Percentiles rank a stretch among this genome's conserved stretches.
These are phyloP conservation scores for Drosophila fuyamai DNA, from an alignment of 1,140 invertebrate genomes.

Conservation along the genomic window DNA sequence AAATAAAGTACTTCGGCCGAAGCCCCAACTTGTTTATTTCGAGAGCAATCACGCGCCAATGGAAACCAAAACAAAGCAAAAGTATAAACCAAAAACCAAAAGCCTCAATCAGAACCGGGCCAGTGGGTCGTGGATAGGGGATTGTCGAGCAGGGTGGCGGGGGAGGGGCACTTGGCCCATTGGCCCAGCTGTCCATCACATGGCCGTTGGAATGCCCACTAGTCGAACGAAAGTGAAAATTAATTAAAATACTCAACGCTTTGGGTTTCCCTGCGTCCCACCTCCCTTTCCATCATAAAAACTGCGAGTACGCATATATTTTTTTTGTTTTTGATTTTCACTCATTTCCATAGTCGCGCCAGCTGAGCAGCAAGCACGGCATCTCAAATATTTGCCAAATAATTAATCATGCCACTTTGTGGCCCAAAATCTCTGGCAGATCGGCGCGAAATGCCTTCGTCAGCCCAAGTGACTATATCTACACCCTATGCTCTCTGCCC, in stretches of 20 bases:
- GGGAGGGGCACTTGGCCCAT: slow-evolving; percentile 3
- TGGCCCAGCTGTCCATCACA: slow-evolving; percentile 41
- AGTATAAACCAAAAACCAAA: slow-evolving; percentile 29
- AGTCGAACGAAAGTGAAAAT: slow-evolving; percentile 60
- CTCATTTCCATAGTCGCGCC: slow-evolving; percentile 36
- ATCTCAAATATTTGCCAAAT: slow-evolving; percentile 75
- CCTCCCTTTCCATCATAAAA: neutral
- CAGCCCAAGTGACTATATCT: neutral
- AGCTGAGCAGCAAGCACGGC: slow-evolving; percentile 5
- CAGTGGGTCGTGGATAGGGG: neutral
- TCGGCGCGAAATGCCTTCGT: slow-evolving; percentile 16
- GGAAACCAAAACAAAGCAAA: slow-evolving; percentile 37
- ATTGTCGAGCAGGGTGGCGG: neutral
- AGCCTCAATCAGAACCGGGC: slow-evolving; percentile 8
- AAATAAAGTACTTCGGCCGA: slow-evolving; percentile 37
- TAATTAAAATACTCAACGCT: slow-evolving; percentile 61
- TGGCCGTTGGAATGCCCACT: slow-evolving; percentile 34
- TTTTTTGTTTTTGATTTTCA: slow-evolving; percentile 21
- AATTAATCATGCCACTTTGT: slow-evolving; percentile 76
- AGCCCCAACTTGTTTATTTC: slow-evolving; percentile 44
- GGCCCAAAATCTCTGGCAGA: slow-evolving; percentile 43
- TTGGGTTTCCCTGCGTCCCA: slow-evolving; percentile 5
- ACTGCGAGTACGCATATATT: slow-evolving; percentile 28
- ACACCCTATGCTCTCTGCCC: too few relatives aligned
- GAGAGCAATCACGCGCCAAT: slow-evolving; percentile 28